Percentiles rank a stretch among this genome's conserved stretches.
phyloP scores from a whole-genome alignment of 2,797 vertebrate genomes.

The Chloroceryle amazona region DNA sequence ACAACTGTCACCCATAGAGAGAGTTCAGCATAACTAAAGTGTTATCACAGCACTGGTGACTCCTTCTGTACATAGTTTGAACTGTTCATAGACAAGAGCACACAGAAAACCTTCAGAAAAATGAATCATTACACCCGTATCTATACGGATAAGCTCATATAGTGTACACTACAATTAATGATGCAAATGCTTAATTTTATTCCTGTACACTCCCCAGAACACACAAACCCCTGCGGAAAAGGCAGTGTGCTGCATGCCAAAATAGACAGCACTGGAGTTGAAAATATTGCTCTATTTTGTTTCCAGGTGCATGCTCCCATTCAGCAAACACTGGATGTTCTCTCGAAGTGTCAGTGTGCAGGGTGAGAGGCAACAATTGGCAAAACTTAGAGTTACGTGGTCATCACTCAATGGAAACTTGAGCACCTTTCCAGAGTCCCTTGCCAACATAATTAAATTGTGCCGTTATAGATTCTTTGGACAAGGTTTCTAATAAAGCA shows the following conservation, averaged over 20 bases:
- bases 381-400: not conserved
- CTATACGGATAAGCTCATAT: not conserved
- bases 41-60: not conserved
- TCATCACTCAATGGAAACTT: not conserved
- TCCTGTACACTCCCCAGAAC: not conserved
- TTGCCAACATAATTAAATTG: not conserved
- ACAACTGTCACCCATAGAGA: not conserved
- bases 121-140: fast-evolving
- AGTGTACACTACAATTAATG: fast-evolving
- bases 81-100: not conserved
- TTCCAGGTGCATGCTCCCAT: not conserved
- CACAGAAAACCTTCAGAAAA: not conserved
- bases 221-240: not conserved
- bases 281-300: not conserved
- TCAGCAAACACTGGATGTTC: not conserved
- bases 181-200: not conserved
- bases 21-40: not conserved
- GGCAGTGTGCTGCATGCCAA: not conserved
- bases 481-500: slow-evolving; percentile 4
- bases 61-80: not conserved
- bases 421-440: not conserved
- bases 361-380: not conserved
- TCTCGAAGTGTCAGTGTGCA: not conserved
- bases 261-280: not conserved
- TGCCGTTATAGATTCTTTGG: not conserved